Conservation (phyloP, 2,888 invertebrate species). For the Pseudococcus viburni region DNA sequence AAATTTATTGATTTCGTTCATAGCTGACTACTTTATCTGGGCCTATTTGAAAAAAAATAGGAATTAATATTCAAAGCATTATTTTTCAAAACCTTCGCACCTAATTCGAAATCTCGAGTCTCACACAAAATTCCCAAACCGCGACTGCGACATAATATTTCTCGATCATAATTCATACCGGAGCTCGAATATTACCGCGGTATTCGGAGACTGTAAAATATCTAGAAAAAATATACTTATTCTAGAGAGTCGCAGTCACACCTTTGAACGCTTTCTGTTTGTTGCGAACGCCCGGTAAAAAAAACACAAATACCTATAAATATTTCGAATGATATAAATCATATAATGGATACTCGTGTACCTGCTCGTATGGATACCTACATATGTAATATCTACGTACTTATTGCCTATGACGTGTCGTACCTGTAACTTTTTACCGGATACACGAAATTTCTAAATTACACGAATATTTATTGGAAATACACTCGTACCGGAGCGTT, state of each 20-base stretch:
- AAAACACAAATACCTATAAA: not conserved
- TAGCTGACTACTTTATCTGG: too few relatives aligned
- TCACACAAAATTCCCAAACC: not conserved
- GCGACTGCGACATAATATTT: not conserved
- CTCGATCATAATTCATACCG: not conserved
- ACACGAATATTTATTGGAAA: conserved; percentile 29
- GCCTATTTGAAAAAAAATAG: too few relatives aligned
- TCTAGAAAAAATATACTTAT: not conserved
- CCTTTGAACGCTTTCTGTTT: not conserved
- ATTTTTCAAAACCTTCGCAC: too few relatives aligned
- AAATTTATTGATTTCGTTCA: too few relatives aligned
- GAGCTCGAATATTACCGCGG: not conserved
- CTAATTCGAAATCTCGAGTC: not conserved
- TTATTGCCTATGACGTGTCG: not conserved
- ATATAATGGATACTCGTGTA: not conserved
- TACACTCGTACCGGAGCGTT: not conserved
- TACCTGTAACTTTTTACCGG: not conserved
- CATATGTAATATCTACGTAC: too few relatives aligned
- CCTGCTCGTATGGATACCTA: too few relatives aligned
- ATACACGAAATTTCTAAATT: conserved; percentile 9
- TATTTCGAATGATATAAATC: not conserved
- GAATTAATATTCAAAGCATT: too few relatives aligned
- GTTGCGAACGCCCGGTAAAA: not conserved
- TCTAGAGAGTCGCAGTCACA: not conserved
- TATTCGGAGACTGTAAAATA: not conserved